phyloP scores from a whole-genome alignment of 2,888 invertebrate genomes.

The Mesorhabditis belari region DNA sequence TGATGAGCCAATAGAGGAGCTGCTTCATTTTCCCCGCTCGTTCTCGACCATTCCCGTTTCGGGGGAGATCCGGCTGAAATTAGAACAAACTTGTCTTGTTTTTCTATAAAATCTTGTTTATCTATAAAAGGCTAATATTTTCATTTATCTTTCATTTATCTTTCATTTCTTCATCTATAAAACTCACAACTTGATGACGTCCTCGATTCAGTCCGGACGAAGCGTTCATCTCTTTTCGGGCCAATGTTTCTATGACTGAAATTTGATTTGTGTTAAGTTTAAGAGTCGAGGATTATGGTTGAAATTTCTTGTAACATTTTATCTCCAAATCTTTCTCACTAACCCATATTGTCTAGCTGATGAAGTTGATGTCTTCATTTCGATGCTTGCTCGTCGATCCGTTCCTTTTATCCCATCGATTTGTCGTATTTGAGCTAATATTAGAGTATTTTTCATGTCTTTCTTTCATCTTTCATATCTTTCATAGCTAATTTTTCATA shows the following conservation, averaged over 20 bases:
- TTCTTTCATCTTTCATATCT: too few relatives aligned
- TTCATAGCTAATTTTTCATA: too few relatives aligned
- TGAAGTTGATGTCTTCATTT: background rate
- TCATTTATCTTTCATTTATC: too few relatives aligned
- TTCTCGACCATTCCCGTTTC: background rate
- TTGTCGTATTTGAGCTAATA: background rate
- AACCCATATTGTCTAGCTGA: background rate
- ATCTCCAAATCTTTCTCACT: too few relatives aligned
- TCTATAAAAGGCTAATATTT: too few relatives aligned
- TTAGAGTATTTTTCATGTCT: background rate
- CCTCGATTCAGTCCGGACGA: background rate
- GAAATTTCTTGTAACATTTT: too few relatives aligned
- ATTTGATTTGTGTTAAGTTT: background rate
- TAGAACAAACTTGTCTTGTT: too few relatives aligned
- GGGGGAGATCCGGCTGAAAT: background rate
- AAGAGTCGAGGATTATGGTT: too few relatives aligned
- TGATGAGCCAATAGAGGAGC: background rate
- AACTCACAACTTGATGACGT: background rate
- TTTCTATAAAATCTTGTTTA: too few relatives aligned
- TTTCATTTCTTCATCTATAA: background rate
- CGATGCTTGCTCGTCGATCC: background rate
- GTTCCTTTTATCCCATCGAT: background rate
- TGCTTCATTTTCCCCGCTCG: background rate
- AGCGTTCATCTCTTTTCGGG: background rate
- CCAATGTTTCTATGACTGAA: background rate